These are phyloP conservation scores for Luidia sarsii DNA, from an alignment of 53 echinoderm and acorn worm species.

Conservation along the genomic window DNA sequence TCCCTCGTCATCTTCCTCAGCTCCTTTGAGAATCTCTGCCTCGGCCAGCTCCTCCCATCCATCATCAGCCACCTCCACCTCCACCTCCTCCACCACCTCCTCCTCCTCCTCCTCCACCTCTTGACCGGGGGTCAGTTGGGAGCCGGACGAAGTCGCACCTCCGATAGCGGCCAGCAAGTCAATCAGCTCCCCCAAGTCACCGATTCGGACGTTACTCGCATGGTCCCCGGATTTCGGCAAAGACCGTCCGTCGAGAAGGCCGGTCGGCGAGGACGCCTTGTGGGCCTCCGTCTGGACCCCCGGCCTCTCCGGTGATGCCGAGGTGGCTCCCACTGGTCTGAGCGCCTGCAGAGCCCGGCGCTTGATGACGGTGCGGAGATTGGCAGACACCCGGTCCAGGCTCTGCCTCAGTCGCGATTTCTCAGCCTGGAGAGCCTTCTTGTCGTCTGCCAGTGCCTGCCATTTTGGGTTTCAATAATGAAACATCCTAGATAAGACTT, in stretches of 20 bases:
- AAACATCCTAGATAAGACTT: no score
- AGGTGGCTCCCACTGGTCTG: neutral
- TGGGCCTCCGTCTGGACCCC: neutral
- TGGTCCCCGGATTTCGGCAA: slow-evolving; percentile 5
- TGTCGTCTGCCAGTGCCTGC: slow-evolving; percentile 27
- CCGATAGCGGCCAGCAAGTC: slow-evolving; percentile 19
- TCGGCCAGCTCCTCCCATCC: neutral
- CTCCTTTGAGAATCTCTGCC: neutral
- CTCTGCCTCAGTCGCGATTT: neutral
- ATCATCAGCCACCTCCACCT: no score
- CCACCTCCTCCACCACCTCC: no score
- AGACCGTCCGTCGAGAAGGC: neutral
- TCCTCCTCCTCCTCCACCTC: no score
- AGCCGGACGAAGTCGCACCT: no score
- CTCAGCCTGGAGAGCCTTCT: slow-evolving; percentile 10
- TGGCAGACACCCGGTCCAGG: slow-evolving; percentile 2
- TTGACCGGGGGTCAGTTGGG: no score
- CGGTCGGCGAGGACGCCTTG: slow-evolving; percentile 6
- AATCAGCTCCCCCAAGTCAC: slow-evolving; percentile 13
- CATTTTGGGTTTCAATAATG: no score
- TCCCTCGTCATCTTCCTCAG: neutral
- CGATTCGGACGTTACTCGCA: neutral
- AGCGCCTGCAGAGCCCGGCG: slow-evolving; percentile 23
- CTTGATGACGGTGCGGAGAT: slow-evolving; percentile 13
- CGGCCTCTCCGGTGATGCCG: no score